phyloP scores from a whole-genome alignment of 1,140 invertebrate genomes.

The Sarcophaga peregrina region DNA sequence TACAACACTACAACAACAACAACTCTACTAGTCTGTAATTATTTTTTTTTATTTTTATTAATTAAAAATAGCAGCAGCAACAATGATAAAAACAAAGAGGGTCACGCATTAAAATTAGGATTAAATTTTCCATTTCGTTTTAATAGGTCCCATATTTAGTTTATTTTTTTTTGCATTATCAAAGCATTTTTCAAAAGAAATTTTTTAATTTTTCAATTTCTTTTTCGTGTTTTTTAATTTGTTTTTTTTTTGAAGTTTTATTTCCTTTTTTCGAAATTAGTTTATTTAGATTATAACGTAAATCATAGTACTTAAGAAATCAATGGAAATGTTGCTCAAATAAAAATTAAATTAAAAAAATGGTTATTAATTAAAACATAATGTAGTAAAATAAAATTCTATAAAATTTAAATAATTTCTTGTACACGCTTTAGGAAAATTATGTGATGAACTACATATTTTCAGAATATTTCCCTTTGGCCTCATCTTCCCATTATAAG shows the following conservation, averaged over 20 bases:
- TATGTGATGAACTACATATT: too few relatives aligned
- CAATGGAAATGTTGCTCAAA: not conserved
- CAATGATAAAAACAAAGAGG: not conserved
- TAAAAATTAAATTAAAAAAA: not conserved
- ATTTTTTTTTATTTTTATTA: too few relatives aligned
- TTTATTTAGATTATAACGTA: not conserved
- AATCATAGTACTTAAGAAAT: not conserved
- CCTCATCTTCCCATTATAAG: too few relatives aligned
- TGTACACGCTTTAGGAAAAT: too few relatives aligned
- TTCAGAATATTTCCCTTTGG: too few relatives aligned
- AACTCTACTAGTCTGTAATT: too few relatives aligned
- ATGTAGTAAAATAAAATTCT: too few relatives aligned
- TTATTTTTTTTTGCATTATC: not conserved
- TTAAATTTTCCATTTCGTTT: not conserved
- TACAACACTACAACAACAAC: too few relatives aligned
- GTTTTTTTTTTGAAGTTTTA: not conserved
- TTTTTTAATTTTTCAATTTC: not conserved
- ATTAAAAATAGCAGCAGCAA: conserved; percentile 8
- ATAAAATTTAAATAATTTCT: too few relatives aligned
- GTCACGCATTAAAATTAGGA: conserved; percentile 26
- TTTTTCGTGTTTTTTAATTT: not conserved
- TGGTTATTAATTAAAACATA: too few relatives aligned
- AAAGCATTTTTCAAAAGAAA: too few relatives aligned
- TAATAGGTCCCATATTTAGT: not conserved
- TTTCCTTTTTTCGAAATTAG: not conserved